phyloP scores from a whole-genome alignment of 2,113 vertebrate genomes.

The Ceyx cyanopectus region DNA sequence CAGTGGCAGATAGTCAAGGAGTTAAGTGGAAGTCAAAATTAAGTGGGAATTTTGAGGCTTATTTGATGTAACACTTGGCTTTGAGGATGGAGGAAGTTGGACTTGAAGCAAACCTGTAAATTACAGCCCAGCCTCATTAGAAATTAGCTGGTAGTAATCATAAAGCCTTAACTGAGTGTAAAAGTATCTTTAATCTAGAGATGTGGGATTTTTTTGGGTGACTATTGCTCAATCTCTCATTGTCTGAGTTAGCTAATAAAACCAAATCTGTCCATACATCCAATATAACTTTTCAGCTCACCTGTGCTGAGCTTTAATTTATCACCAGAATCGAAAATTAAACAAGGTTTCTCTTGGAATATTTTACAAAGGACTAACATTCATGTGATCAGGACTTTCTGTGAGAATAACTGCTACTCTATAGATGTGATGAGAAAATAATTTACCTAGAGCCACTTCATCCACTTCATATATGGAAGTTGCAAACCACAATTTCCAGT shows the following conservation, averaged over 20 bases:
- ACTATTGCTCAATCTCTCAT: conserved; percentile 13
- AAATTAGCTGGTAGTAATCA: conserved; percentile 61
- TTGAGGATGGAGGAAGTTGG: conserved; percentile 64
- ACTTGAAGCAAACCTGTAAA: conserved; percentile 66
- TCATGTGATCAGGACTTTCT: background rate
- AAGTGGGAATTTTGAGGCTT: conserved; percentile 68
- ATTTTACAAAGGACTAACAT: background rate
- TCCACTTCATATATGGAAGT: background rate
- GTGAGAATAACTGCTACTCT: background rate
- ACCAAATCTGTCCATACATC: background rate
- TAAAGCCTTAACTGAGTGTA: conserved; percentile 20
- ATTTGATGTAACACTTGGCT: conserved; percentile 59
- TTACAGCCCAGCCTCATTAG: conserved; percentile 55
- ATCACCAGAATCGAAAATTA: background rate
- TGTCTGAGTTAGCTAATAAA: conserved; percentile 6
- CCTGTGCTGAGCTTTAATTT: conserved; percentile 19
- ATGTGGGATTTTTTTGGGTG: conserved; percentile 30
- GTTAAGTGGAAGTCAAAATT: conserved; percentile 67
- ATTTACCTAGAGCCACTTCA: background rate
- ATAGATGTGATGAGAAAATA: background rate
- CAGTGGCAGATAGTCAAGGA: conserved; percentile 49
- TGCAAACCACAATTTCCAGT: background rate
- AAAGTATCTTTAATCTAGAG: conserved; percentile 46
- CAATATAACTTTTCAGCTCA: conserved; percentile 1
- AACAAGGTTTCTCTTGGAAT: conserved; percentile 10